phyloP scores from a whole-genome alignment of 2,113 vertebrate genomes.

The Oreochromis niloticus region DNA sequence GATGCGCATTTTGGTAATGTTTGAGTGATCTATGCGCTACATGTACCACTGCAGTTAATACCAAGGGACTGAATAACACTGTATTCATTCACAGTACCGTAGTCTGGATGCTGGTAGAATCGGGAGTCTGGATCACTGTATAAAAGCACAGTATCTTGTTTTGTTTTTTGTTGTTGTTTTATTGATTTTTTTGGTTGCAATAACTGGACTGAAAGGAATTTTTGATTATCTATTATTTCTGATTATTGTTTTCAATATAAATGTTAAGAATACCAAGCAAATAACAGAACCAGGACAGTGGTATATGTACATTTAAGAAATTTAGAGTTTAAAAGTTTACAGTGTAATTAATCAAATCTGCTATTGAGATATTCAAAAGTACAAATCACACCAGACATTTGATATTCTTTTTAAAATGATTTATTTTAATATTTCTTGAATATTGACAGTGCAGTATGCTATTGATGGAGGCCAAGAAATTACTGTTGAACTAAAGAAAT shows the following conservation, averaged over 20 bases:
- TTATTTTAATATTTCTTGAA: background rate
- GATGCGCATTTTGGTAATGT: background rate
- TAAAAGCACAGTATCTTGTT: background rate
- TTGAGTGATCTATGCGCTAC: background rate
- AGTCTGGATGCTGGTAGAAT: background rate
- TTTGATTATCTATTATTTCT: background rate
- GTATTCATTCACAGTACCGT: background rate
- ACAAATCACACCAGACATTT: background rate
- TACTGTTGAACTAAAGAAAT: background rate
- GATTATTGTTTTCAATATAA: background rate
- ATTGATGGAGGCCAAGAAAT: background rate
- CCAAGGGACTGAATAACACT: background rate
- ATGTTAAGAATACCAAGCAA: background rate
- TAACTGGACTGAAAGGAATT: background rate
- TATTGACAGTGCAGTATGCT: background rate
- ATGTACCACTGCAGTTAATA: background rate
- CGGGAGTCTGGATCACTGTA: accelerated
- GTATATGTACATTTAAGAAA: background rate
- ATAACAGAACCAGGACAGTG: background rate
- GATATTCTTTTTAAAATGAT: background rate
- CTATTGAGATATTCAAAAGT: background rate
- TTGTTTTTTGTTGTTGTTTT: background rate
- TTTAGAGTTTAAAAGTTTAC: background rate
- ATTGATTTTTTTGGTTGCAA: background rate
- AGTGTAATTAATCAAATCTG: background rate